These are phyloP conservation scores for Lepus oiostolus DNA, from an alignment of 2,797 vertebrate species.

Conservation along the genomic window DNA sequence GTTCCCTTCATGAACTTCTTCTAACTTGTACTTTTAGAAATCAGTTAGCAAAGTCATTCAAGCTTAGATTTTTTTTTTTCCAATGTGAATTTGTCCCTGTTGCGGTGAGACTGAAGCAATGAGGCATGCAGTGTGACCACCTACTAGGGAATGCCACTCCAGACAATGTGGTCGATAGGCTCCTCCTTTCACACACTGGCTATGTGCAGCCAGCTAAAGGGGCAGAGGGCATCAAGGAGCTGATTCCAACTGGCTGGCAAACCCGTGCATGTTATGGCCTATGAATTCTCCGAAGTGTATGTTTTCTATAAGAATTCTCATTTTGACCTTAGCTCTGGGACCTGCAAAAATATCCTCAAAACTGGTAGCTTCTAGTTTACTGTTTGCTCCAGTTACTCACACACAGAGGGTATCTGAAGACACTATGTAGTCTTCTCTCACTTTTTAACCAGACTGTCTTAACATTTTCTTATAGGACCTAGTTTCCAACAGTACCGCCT, in stretches of 20 bases:
- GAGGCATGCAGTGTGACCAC: background rate
- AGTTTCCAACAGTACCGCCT: background rate
- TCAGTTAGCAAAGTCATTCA: conserved; percentile 3
- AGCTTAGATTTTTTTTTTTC: background rate
- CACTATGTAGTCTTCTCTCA: background rate
- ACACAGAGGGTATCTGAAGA: background rate
- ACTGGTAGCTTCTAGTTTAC: background rate
- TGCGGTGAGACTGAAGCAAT: background rate
- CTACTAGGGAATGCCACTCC: background rate
- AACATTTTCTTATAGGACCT: background rate
- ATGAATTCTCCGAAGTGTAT: background rate
- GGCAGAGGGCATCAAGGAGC: background rate
- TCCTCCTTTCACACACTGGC: background rate
- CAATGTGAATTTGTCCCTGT: background rate
- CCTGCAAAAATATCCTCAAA: background rate
- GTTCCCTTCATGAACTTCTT: conserved; percentile 7
- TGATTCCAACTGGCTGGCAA: background rate
- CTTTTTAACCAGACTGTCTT: background rate
- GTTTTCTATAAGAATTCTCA: background rate
- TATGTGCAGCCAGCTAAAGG: background rate
- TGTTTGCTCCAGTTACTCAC: background rate
- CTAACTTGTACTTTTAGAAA: conserved; percentile 21
- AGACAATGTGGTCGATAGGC: background rate
- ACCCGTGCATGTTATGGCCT: background rate
- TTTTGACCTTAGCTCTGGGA: background rate